Base-by-base conservation (phyloP, 2,797 vertebrate genomes). In the Hirundo rustica region DNA sequence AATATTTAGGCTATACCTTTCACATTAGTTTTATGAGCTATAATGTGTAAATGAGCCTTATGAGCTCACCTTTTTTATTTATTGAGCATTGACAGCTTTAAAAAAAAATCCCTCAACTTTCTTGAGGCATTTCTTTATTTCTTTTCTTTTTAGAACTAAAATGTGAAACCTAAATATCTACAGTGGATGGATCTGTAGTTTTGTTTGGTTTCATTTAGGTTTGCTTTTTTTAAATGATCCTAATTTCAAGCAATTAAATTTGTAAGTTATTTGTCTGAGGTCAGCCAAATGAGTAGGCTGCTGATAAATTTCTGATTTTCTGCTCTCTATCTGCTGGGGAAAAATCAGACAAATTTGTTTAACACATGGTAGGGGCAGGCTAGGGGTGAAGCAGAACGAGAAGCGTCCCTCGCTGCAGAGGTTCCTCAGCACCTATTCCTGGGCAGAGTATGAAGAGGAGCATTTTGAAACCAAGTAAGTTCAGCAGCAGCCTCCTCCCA, bases 391-490 rank as follows among this genome's bases (percentile, higher is more conserved):
- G 97, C 97, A 95, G 82, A 98, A 93, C 10, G 96, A 97, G 51
- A 97, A 96, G 57, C 98, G 99, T 17, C 99, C 99, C 27, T 98
- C 98, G 0, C 97, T 99, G 68, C 99, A 99, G 62, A 98, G 99
- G 26, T 99, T 99, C 97, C 97, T 99, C 95, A 99, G 98, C 97
- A 98, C 98, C 3, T 98, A 98, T 34, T 97, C 98, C 95, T 99
- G 99, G 98, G 97, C 98, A 23, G 98, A 99, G 61, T 97, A 98
- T 4, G 98, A 98, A 57, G 98, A 98, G 29, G 97, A 98, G 48
- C 96, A 96, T 44, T 70, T 97, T 85, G 97, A 98, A 92, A 97
- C 98, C 87, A 98, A 98, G 99, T 99, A 98, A 98, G 99, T 98
- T 87, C 75, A 79, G 36, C 32, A 66, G 38, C n/a, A 57, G 4